A percentile compares a stretch with the other conserved stretches of the same genome.
Conservation (phyloP, 2,888 invertebrate species). For the Melanargia galathea region DNA sequence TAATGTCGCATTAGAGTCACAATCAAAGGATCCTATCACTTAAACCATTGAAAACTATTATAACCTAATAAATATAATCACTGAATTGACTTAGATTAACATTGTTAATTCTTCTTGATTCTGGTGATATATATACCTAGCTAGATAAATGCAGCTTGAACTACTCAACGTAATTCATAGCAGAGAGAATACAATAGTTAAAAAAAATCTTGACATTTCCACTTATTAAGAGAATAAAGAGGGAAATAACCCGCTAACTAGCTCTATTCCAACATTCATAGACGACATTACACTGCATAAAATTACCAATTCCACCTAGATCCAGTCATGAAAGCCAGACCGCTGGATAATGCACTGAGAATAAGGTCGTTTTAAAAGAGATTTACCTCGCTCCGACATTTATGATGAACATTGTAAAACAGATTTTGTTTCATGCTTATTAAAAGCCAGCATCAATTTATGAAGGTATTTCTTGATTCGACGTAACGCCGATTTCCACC, state of each 20-base stretch:
- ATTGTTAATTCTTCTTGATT: too few relatives aligned
- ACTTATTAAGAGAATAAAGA: constrained; percentile 35
- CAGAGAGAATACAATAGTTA: too few relatives aligned
- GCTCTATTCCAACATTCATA: constrained; percentile 38
- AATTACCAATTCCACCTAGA: constrained; percentile 36
- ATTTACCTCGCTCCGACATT: constrained; percentile 5
- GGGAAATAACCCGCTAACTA: constrained; percentile 36
- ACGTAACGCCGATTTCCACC: too few relatives aligned
- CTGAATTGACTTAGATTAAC: too few relatives aligned
- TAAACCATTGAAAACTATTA: too few relatives aligned
- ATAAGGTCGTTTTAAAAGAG: constrained; percentile 4
- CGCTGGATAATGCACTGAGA: constrained; percentile 11
- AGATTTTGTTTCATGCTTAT: too few relatives aligned
- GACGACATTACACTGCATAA: constrained; percentile 32
- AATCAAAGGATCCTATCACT: too few relatives aligned
- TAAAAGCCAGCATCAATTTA: too few relatives aligned
- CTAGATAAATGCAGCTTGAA: neutral
- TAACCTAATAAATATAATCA: too few relatives aligned
- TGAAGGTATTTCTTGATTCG: too few relatives aligned
- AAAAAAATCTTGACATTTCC: too few relatives aligned
- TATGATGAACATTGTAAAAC: neutral
- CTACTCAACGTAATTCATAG: neutral
- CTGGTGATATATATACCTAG: neutral
- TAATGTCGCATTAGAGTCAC: too few relatives aligned
- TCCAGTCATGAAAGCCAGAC: constrained; percentile 27